phyloP scores from a whole-genome alignment of 2,113 vertebrate genomes.

The Corythaixoides concolor region DNA sequence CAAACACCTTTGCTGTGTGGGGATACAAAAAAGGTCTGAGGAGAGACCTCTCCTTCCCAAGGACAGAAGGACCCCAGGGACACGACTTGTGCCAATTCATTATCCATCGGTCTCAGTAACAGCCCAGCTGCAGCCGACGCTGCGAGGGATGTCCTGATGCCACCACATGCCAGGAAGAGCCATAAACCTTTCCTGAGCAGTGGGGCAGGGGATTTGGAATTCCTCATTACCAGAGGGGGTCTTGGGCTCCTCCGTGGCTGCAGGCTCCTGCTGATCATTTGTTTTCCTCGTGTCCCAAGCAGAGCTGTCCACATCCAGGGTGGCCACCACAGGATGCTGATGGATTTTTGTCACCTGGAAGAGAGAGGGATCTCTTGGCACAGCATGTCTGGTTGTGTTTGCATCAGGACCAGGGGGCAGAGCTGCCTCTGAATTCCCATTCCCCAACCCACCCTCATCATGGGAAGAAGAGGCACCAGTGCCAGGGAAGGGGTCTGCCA shows the following conservation, averaged over 20 bases:
- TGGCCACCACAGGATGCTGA: fast-evolving
- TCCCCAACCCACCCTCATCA: neutral
- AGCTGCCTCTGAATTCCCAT: neutral
- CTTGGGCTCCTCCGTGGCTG: neutral
- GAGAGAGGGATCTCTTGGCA: neutral
- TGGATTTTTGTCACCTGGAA: neutral
- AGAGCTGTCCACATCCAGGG: neutral
- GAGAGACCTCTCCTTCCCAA: neutral
- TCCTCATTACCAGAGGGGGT: neutral
- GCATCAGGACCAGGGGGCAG: neutral
- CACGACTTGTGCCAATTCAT: fast-evolving
- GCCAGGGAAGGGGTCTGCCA: neutral
- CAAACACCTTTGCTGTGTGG: conserved; percentile 5
- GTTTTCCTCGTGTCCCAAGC: neutral
- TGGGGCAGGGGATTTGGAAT: neutral
- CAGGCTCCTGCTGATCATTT: neutral
- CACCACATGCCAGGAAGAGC: neutral
- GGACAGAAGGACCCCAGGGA: neutral
- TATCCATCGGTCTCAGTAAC: neutral
- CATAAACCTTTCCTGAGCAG: neutral
- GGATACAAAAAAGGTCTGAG: neutral
- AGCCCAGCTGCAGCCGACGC: neutral
- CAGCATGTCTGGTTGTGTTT: neutral
- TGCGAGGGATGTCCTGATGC: neutral
- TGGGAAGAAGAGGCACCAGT: neutral